A percentile compares a stretch with the other conserved stretches of the same genome.
Conservation (phyloP, 2,888 invertebrate species). For the Myathropa florea region DNA sequence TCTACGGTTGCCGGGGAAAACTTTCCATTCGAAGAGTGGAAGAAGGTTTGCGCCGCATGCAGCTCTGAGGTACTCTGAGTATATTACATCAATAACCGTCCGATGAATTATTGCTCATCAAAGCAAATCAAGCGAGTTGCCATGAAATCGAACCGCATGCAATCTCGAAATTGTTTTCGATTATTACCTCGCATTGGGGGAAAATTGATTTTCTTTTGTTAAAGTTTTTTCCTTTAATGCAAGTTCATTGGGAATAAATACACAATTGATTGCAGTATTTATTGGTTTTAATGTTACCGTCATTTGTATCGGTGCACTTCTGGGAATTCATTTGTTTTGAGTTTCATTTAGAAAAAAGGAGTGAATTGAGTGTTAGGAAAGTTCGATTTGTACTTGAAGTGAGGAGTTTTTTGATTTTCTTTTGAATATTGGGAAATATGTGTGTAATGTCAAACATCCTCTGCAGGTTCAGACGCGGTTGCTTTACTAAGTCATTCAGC, state of each 20-base stretch:
- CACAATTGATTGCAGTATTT: background rate
- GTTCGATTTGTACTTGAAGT: too few relatives aligned
- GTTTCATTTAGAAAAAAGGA: background rate
- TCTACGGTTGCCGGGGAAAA: background rate
- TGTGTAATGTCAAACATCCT: too few relatives aligned
- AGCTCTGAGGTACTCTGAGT: background rate
- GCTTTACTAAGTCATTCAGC: too few relatives aligned
- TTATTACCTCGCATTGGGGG: background rate
- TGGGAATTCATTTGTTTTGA: background rate
- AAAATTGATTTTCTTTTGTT: background rate
- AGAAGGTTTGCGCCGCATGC: background rate
- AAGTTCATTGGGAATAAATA: background rate
- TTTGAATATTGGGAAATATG: too few relatives aligned
- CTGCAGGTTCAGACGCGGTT: too few relatives aligned
- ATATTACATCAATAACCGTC: slow-evolving; percentile 47
- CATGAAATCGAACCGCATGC: slow-evolving; percentile 33
- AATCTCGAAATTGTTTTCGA: slow-evolving; percentile 38
- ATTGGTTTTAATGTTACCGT: background rate
- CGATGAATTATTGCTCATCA: slow-evolving; percentile 46
- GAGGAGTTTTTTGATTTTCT: too few relatives aligned
- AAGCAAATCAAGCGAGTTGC: slow-evolving; percentile 42
- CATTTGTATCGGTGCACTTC: background rate
- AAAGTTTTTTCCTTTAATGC: background rate
- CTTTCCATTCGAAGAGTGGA: background rate
- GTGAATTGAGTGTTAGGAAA: too few relatives aligned